Evolutionary conservation across 1,140 invertebrate genomes (phyloP).

Genomic region (Mesaphorura yosii): DNA sequence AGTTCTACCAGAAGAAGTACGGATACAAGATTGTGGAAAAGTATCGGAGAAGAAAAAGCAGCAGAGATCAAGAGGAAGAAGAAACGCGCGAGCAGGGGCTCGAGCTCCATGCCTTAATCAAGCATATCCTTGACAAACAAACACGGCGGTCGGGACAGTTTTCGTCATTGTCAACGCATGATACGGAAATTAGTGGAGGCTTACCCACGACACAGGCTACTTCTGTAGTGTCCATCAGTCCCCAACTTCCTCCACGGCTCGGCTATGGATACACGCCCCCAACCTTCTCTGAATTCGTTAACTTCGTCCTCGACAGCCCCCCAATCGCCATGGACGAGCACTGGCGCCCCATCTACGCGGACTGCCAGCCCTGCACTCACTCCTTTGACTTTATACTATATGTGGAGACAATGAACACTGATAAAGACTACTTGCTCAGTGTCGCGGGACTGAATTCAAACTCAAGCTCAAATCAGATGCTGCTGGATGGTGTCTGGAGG

Average conservation of each 20-base stretch:
- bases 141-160: too few species aligned
- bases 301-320: conserved; percentile 36
- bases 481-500: conserved; percentile 18
- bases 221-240: too few species aligned
- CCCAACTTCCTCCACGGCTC: too few species aligned
- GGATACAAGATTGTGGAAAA: conserved; percentile 11
- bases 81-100: conserved; percentile 5
- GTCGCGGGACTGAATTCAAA: neutral
- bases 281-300: conserved; percentile 31
- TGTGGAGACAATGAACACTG: conserved; percentile 26
- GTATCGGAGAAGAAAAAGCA: neutral
- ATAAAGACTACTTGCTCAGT: conserved; percentile 17
- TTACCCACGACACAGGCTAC: too few species aligned
- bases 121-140: too few species aligned
- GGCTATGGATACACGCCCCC: conserved; percentile 13
- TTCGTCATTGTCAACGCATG: too few species aligned
- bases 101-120: too few species aligned
- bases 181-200: too few species aligned
- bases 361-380: conserved; percentile 38
- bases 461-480: neutral
- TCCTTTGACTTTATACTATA: conserved; percentile 32
- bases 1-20: conserved; percentile 21
- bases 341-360: conserved; percentile 39
- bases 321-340: conserved; percentile 42
- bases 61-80: conserved; percentile 3